Conservation (phyloP, 2,797 vertebrate genomes). For the Eulemur coronatus region DNA sequence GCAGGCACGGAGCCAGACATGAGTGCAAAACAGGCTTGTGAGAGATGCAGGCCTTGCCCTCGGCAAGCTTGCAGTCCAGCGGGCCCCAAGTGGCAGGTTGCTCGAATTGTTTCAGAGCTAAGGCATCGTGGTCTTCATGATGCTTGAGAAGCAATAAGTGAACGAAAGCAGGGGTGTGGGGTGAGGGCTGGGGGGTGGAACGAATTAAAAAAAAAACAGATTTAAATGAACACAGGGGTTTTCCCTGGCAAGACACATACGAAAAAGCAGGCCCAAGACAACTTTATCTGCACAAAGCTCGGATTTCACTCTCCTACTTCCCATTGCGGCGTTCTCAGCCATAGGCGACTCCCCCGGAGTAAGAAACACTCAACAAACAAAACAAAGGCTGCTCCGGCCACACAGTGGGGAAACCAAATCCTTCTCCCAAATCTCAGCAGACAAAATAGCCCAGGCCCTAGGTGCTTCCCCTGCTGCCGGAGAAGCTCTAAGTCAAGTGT, state of each 20-base stretch:
- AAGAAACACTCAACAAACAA: conserved; percentile 53
- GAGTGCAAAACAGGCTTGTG: background rate
- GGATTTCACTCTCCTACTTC: background rate
- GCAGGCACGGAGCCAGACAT: background rate
- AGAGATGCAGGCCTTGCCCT: background rate
- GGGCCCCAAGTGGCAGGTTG: background rate
- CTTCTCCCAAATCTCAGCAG: conserved; percentile 32
- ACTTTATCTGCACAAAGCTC: background rate
- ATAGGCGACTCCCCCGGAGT: background rate
- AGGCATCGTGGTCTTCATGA: background rate
- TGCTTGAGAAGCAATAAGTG: background rate
- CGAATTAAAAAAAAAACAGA: too few species aligned
- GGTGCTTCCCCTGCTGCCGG: conserved; percentile 64
- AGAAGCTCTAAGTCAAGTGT: conserved; percentile 21
- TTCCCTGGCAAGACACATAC: background rate
- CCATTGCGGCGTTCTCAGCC: background rate
- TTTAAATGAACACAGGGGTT: background rate
- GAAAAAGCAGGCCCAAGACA: background rate
- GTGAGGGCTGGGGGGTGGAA: background rate
- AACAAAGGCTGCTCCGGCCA: background rate
- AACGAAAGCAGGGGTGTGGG: background rate
- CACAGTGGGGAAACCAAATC: background rate
- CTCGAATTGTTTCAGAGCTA: background rate
- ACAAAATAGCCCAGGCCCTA: conserved; percentile 18
- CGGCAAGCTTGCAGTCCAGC: background rate